These are phyloP conservation scores for Alloscopus bannaensis DNA, from an alignment of 2,888 invertebrate species.

Conservation along the genomic window DNA sequence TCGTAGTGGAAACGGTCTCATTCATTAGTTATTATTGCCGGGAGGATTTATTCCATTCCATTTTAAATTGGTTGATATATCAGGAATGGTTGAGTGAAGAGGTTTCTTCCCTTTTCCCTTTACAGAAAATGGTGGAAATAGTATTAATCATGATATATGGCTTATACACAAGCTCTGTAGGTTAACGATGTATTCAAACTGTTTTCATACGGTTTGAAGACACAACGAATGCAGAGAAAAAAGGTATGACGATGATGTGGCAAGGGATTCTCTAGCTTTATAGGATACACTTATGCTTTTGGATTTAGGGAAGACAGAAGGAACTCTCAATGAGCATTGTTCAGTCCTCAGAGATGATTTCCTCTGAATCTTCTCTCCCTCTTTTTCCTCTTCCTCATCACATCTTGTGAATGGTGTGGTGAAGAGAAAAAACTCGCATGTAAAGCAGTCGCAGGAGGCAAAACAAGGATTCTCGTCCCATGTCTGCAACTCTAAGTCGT, in stretches of 20 bases:
- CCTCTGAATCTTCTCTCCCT: slow-evolving; percentile 33
- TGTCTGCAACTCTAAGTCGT: too few species aligned
- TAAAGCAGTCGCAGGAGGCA: slow-evolving; percentile 14
- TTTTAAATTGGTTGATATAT: slow-evolving; percentile 55
- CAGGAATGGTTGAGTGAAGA: slow-evolving; percentile 37
- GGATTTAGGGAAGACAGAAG: slow-evolving; percentile 1
- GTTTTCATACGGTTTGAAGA: too few species aligned
- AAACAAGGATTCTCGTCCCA: too few species aligned
- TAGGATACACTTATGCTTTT: neutral
- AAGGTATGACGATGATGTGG: neutral
- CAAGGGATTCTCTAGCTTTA: too few species aligned
- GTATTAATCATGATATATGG: slow-evolving; percentile 19
- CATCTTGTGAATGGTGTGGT: slow-evolving; percentile 35
- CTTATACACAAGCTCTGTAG: too few species aligned
- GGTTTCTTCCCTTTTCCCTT: too few species aligned
- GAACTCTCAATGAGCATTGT: slow-evolving; percentile 27
- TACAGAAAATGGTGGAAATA: slow-evolving; percentile 21
- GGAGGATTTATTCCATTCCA: slow-evolving; percentile 71
- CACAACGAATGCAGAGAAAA: too few species aligned
- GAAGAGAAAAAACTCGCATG: slow-evolving; percentile 45
- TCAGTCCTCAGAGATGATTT: slow-evolving; percentile 54
- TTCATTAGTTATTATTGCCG: slow-evolving; percentile 73
- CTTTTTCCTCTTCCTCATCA: slow-evolving; percentile 10
- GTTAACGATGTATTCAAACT: too few species aligned
- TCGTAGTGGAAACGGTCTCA: slow-evolving; percentile 54